Base-by-base conservation (phyloP, 1,140 invertebrate genomes). In the Euura lappo region DNA sequence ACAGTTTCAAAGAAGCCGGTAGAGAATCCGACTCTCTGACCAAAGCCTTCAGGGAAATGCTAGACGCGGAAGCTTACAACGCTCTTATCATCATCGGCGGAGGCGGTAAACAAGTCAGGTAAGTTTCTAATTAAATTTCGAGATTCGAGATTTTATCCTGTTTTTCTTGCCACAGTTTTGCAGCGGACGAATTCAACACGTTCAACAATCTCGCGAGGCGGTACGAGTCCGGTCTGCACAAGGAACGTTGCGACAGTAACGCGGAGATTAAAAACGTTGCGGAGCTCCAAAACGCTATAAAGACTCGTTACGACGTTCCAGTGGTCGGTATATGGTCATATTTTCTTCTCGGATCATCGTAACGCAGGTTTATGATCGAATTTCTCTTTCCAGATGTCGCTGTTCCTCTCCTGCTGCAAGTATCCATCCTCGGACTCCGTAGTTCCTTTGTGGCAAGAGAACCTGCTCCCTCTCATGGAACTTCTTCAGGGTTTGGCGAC, bases 391-490 rank as follows among this genome's bases (percentile, higher is more conserved):
- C 64, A 87, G 85, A 80, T 86, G 47, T 81, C 87, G 65, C 84
- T 90, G 44, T 89, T 89, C 74, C 79, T 92, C 13, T 88, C 91
- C 66, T 97, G 95, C 79, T 97, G 95, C 80, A 94, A 94, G 76
- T 94, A 94, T 89, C 95, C 95, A 0, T 72, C 80, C 2, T 86
- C 92, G 10, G 84, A 86, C 4, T 87, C 91, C 7, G 89, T 97
- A 44, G 92, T 92, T 0, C 88, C 86, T 65, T 89, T 96, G 4
- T 97, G 95, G 95, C 89, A 91, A 71, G 90, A 93, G 60, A 93
- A 93, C 82, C 86, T 97, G 65, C 80, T 88, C 13, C 92, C 94
- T 2, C 83, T 96, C 1, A 92, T 93, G 86, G 78, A 91, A 86
- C 83, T 94, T 90, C 74, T 91, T 86, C 79, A 84, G 8, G 82